Evolutionary conservation across 2,888 invertebrate genomes (phyloP).

Genomic region (Plebejus argus): DNA sequence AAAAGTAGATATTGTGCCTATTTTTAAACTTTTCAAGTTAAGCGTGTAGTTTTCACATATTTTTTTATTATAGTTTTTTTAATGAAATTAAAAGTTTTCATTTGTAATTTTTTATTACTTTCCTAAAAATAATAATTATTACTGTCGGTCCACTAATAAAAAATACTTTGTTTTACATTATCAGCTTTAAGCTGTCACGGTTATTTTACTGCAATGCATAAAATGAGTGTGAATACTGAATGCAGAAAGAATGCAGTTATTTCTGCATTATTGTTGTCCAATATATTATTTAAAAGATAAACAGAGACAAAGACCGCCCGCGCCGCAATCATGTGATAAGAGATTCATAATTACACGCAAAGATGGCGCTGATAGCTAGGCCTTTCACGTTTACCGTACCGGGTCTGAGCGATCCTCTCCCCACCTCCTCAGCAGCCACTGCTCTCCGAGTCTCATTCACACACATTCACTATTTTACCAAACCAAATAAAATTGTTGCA

Average conservation of each 20-base stretch:
- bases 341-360: not conserved
- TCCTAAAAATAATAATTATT: not conserved
- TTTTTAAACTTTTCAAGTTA: not conserved
- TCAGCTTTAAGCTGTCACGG: not conserved
- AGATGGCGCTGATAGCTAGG: slow-evolving; percentile 6
- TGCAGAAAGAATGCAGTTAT: not conserved
- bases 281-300: not conserved
- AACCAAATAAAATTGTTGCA: too few relatives aligned
- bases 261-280: not conserved
- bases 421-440: too few relatives aligned
- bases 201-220: not conserved
- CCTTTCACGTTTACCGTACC: too few relatives aligned
- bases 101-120: not conserved
- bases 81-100: not conserved
- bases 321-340: slow-evolving; percentile 25
- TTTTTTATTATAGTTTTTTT: not conserved
- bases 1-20: not conserved
- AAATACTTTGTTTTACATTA: not conserved
- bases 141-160: not conserved
- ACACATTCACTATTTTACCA: too few relatives aligned
- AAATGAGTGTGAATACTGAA: not conserved
- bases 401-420: too few relatives aligned
- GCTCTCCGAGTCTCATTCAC: too few relatives aligned
- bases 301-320: not conserved
- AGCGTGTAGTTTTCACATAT: not conserved